Evolutionary conservation across 2,797 vertebrate species (phyloP).

Genomic region (Falco rusticolus): DNA sequence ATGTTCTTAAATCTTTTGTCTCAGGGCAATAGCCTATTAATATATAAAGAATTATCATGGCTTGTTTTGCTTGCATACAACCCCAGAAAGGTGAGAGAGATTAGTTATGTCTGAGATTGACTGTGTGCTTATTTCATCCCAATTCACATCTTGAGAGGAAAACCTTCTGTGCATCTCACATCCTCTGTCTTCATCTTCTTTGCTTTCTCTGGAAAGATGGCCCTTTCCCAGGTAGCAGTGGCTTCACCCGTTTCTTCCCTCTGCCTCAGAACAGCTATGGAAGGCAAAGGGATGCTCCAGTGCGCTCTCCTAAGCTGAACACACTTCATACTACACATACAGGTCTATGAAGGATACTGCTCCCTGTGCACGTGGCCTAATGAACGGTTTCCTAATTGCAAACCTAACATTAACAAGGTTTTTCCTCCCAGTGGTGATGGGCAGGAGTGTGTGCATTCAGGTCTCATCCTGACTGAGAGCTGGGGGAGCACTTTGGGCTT

Average conservation of each 20-base stretch:
- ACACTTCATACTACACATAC: neutral
- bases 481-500: neutral
- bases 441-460: neutral
- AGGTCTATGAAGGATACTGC: neutral
- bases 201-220: neutral
- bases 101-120: neutral
- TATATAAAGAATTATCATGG: neutral
- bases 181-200: neutral
- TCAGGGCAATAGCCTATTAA: neutral
- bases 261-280: neutral
- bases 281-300: neutral
- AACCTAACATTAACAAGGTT: neutral
- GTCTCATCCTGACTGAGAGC: neutral
- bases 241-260: neutral
- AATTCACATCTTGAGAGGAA: neutral
- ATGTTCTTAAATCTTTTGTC: neutral
- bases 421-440: rapidly evolving
- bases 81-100: neutral
- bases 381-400: neutral
- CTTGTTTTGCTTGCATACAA: neutral
- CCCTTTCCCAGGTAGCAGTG: neutral
- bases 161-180: neutral
- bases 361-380: neutral
- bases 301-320: neutral
- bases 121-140: neutral